Evolutionary conservation across 2,113 vertebrate species (phyloP), one percentile per base, ranked within the genome.

Genomic region (Anoplopoma fimbria): DNA sequence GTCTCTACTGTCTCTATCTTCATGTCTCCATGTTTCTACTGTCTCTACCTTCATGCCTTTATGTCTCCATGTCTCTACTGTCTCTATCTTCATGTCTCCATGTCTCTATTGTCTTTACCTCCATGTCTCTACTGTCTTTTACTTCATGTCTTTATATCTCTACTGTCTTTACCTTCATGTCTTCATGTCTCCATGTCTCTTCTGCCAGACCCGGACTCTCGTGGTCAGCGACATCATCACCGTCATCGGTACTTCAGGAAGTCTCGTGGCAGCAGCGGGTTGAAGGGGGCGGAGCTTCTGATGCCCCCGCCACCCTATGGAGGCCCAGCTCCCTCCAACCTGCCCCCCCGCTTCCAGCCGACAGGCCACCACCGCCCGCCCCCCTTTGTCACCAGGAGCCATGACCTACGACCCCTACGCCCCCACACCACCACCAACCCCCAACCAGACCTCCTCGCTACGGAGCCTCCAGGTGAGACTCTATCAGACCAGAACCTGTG

Each of bases 211-310:
- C 93, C 69, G 84, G 97, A 81, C 87, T 94, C 27, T 85, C 96
- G 86, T 93, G 97, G 91, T 33, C 90, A 89, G 34, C 87, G 92
- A 0, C 87, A 89, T 40, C 92, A 85, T 42, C 92, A 85, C 21
- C 91, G 92, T 0, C 90, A 94, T 38, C 96, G 97, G 7, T 96
- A 97, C 89, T 96, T 97, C 29, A 97, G 97, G 86, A 99, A 98
- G 81, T 91, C 97, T 14, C 87, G 92, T 0, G 91, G 93, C 2
- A 88, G 72, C 53, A 79, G 72, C 0, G 83, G 83, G 0, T 3
- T 86, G 51, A 96, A 96, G 84, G 97, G 96, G 23, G 96, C 96
- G 63, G 97, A 98, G 49, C 86, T 97, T 36, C 93, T 96, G 64
- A 94, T 97, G 92, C 74, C 96, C 0, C 82, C 77, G 0, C 77